Base-by-base conservation (phyloP, 2,113 vertebrate genomes). In the Spea bombifrons region DNA sequence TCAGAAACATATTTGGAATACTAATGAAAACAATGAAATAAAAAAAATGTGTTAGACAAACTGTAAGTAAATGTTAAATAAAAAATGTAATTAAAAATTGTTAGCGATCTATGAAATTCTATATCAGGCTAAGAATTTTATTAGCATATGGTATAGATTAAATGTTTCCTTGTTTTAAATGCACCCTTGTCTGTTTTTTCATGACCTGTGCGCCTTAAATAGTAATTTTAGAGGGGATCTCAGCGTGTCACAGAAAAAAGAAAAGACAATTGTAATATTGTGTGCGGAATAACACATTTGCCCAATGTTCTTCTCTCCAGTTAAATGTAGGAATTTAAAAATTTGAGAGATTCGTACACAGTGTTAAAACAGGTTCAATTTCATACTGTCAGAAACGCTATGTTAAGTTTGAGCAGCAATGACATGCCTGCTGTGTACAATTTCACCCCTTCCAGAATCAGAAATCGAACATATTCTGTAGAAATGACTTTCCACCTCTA, bases 401-500 rank as follows among this genome's bases (percentile, higher is more conserved):
- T 77, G 66, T 50, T 78, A 13, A 71, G 53, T 70, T 77, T 78
- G 47, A 71, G 46, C 30, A 48, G 76, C 57, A 48, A 64, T 71
- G n/a, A 8, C 53, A 52, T 43, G 46, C 75, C 55, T 16, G 55
- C 67, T 77, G 67, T 69, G 55, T 70, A 63, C 53, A 64, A 64
- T 78, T 52, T 71, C 16, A 76, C 17, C 30, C 15, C 7, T 55
- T 67, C 66, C 65, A 69, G n/a, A 57, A 13, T 69, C 45, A 59
- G 75, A 76, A 76, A 76, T 67, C 52, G 13, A 67, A 57, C 49
- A 55, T 67, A 76, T 52, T 67, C 48, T 55, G 43, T 76, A 16
- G 61, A 50, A 76, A 59, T 76, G 52, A 46, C 66, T 59, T 76
- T 12, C 10, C 66, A 59, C 68, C 48, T 64, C 53, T 64, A 55